Conservation (phyloP, 1,140 invertebrate species). For the Brachionus manjavacas region DNA sequence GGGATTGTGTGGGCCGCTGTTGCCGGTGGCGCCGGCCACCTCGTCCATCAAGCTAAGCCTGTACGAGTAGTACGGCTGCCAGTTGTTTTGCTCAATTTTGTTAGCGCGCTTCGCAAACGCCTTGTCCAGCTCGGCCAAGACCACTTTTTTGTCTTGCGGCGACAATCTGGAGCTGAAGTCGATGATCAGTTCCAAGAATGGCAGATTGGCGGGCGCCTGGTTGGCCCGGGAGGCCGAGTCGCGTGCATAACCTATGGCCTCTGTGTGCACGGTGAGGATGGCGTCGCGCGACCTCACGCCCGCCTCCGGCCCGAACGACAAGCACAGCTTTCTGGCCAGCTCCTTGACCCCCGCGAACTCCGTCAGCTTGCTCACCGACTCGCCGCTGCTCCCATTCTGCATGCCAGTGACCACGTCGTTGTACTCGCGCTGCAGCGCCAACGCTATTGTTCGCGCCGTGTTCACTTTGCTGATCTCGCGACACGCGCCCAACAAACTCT, state of each 20-base stretch:
- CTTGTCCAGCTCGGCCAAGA: constrained; percentile 75
- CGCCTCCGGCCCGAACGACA: constrained; percentile 88
- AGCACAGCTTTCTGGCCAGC: constrained; percentile 88
- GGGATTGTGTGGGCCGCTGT: too few species aligned
- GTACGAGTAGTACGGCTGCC: constrained; percentile 30
- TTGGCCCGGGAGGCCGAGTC: background rate
- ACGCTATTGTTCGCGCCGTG: constrained; percentile 86
- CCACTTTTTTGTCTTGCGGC: constrained; percentile 88
- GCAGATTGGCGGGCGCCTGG: constrained; percentile 68
- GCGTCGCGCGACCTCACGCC: constrained; percentile 94
- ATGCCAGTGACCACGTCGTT: background rate
- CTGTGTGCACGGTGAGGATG: constrained; percentile 81
- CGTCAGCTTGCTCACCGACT: constrained; percentile 20
- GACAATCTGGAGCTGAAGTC: constrained; percentile 94
- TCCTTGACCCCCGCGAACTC: constrained; percentile 62
- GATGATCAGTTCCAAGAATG: constrained; percentile 85
- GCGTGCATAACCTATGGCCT: constrained; percentile 37
- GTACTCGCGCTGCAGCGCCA: constrained; percentile 69
- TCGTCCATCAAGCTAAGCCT: constrained; percentile 43
- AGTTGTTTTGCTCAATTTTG: constrained; percentile 35
- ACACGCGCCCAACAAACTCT: constrained; percentile 88
- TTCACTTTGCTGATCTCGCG: constrained; percentile 94
- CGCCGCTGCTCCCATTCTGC: constrained; percentile 66
- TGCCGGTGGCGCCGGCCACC: background rate
- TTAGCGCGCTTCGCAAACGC: constrained; percentile 59